Percentiles rank a stretch among this genome's conserved stretches.
phyloP scores from a whole-genome alignment of 2,888 invertebrate genomes.

The Oscheius sp. region DNA sequence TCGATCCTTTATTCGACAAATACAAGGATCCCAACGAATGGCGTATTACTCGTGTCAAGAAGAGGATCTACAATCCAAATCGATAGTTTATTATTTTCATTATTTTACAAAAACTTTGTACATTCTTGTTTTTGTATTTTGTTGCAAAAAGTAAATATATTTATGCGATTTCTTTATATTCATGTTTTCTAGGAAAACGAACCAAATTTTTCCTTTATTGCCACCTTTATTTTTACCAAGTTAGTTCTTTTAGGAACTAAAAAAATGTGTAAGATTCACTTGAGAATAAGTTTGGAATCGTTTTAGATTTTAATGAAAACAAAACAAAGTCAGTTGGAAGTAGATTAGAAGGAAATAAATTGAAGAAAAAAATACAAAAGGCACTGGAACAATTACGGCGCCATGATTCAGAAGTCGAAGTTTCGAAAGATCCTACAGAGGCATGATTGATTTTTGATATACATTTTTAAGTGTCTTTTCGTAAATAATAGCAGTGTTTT shows the following conservation, averaged over 20 bases:
- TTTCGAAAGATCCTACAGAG: slow-evolving; percentile 47
- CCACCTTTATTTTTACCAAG: too few species aligned
- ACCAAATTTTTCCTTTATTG: too few species aligned
- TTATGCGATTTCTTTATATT: not conserved
- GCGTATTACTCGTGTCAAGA: slow-evolving; percentile 83
- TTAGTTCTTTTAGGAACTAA: too few species aligned
- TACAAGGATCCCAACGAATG: slow-evolving; percentile 97
- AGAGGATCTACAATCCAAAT: slow-evolving; percentile 71
- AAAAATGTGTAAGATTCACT: slow-evolving; percentile 2
- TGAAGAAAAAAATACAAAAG: slow-evolving; percentile 47
- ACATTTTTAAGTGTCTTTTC: slow-evolving; percentile 50
- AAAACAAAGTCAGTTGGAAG: slow-evolving; percentile 46
- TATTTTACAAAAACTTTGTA: too few species aligned
- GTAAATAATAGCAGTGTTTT: slow-evolving; percentile 60
- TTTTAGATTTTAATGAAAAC: slow-evolving; percentile 49
- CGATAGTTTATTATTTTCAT: slow-evolving; percentile 47
- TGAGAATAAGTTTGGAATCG: not conserved
- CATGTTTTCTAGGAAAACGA: not conserved
- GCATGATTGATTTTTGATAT: slow-evolving; percentile 29
- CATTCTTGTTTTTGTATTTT: not conserved
- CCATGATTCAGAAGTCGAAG: slow-evolving; percentile 52
- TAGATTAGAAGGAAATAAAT: slow-evolving; percentile 44
- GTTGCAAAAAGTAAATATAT: not conserved
- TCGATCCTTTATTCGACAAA: slow-evolving; percentile 97
- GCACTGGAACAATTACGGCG: slow-evolving; percentile 49